Conservation (phyloP, 2,888 invertebrate genomes). For the Amiota communis region DNA sequence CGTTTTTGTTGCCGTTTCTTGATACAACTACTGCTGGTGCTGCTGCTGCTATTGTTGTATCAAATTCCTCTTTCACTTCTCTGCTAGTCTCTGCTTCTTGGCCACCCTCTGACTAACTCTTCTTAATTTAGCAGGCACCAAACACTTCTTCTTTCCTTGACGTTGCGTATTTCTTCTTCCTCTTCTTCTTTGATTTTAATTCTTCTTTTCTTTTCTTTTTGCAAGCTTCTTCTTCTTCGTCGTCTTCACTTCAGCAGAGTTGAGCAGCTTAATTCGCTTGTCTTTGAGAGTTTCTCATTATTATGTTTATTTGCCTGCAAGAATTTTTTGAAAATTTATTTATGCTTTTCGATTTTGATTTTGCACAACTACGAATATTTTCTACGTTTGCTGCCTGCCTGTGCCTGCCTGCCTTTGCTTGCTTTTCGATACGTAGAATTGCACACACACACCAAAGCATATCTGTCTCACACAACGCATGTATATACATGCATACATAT, state of each 20-base stretch:
- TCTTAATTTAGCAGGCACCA: slow-evolving; percentile 16
- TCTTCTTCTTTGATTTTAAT: slow-evolving; percentile 31
- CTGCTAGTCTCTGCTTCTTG: slow-evolving; percentile 17
- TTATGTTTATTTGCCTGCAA: slow-evolving; percentile 55
- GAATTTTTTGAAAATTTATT: slow-evolving; percentile 52
- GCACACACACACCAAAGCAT: slow-evolving; percentile 54
- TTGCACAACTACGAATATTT: slow-evolving; percentile 64
- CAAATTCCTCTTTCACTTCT: slow-evolving; percentile 9
- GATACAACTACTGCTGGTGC: slow-evolving; percentile 18
- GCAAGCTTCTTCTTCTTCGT: slow-evolving; percentile 28
- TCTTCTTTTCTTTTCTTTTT: slow-evolving; percentile 49
- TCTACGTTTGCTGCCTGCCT: slow-evolving; percentile 36
- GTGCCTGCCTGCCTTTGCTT: background rate
- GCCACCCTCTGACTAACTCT: slow-evolving; percentile 34
- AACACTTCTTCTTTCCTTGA: slow-evolving; percentile 38
- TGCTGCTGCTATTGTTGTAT: background rate
- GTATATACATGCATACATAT: slow-evolving; percentile 38
- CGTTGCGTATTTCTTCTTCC: slow-evolving; percentile 48
- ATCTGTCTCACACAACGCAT: slow-evolving; percentile 33
- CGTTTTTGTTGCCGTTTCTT: background rate
- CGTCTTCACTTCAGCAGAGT: slow-evolving; percentile 46
- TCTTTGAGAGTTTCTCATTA: slow-evolving; percentile 29
- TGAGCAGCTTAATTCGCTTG: slow-evolving; percentile 47
- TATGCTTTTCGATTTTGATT: slow-evolving; percentile 57
- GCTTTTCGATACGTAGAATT: slow-evolving; percentile 68